phyloP scores from a whole-genome alignment of 2,113 vertebrate species.

The Antechinus stuartii region DNA sequence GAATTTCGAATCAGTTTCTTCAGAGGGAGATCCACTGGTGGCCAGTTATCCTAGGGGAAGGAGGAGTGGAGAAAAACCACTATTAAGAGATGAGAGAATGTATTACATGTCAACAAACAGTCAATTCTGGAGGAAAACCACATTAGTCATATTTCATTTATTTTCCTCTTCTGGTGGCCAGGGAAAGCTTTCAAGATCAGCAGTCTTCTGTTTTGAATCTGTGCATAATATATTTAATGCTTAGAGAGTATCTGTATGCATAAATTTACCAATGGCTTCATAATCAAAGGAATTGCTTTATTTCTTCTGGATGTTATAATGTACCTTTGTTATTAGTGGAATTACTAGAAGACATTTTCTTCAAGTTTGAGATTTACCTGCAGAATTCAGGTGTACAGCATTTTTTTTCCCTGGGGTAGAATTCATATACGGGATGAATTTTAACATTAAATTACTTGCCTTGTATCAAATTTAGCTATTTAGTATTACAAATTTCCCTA shows the following conservation, averaged over 20 bases:
- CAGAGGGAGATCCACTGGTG: neutral
- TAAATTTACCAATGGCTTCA: neutral
- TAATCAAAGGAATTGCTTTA: neutral
- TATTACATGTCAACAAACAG: neutral
- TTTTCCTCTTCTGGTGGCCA: slow-evolving; percentile 5
- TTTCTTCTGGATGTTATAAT: neutral
- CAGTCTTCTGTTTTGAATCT: neutral
- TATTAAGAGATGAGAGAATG: neutral
- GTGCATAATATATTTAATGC: neutral
- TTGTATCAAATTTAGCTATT: neutral
- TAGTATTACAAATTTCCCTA: neutral
- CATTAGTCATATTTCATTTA: neutral
- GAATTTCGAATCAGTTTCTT: neutral
- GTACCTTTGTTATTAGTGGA: neutral
- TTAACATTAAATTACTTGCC: neutral
- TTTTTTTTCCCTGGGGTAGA: neutral
- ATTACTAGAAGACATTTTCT: neutral
- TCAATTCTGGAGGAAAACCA: slow-evolving; percentile 13
- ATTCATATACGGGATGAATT: neutral
- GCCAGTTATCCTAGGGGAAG: neutral
- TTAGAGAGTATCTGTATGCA: neutral
- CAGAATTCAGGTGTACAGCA: neutral
- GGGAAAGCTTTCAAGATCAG: neutral
- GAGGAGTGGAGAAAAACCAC: neutral
- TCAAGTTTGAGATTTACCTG: neutral